Percentiles rank a stretch among this genome's conserved stretches.
phyloP scores from a whole-genome alignment of 2,797 vertebrate species.

The Sphenodon punctatus region DNA sequence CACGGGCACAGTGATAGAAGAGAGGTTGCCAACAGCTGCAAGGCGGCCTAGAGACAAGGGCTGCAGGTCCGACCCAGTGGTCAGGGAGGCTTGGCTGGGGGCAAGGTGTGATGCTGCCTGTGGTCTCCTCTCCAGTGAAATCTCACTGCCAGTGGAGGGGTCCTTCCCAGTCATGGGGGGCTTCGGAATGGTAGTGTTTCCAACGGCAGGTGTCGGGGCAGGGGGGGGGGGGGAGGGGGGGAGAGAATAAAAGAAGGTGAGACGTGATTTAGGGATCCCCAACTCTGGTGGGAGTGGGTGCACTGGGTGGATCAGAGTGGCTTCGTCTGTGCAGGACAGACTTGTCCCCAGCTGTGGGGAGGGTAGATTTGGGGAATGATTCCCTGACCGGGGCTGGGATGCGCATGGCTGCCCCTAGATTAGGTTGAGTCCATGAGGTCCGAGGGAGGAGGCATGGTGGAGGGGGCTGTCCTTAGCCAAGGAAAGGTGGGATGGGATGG shows the following conservation, averaged over 20 bases:
- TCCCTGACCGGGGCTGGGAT: too few relatives aligned
- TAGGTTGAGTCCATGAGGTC: neutral
- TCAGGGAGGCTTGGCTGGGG: neutral
- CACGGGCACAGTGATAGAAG: slow-evolving; percentile 64
- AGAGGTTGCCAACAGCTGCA: neutral
- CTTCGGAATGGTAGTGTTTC: too few relatives aligned
- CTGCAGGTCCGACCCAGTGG: slow-evolving; percentile 12
- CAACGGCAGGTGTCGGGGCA: neutral
- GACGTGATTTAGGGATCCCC: neutral
- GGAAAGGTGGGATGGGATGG: too few relatives aligned
- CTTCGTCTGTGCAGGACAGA: neutral
- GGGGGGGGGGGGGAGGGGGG: neutral
- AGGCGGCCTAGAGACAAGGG: neutral
- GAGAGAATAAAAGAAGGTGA: neutral
- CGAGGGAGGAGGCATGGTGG: too few relatives aligned
- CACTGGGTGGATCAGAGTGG: neutral
- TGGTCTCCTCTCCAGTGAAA: neutral
- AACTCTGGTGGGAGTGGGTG: neutral
- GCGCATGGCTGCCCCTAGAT: too few relatives aligned
- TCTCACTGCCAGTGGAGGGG: fast-evolving
- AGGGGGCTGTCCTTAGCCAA: neutral
- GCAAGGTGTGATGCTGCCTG: neutral
- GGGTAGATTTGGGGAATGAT: neutral
- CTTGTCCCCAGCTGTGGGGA: neutral
- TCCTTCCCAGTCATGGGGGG: neutral